Evolutionary conservation across 2,113 vertebrate genomes (phyloP).

Genomic region (Axis porcinus): DNA sequence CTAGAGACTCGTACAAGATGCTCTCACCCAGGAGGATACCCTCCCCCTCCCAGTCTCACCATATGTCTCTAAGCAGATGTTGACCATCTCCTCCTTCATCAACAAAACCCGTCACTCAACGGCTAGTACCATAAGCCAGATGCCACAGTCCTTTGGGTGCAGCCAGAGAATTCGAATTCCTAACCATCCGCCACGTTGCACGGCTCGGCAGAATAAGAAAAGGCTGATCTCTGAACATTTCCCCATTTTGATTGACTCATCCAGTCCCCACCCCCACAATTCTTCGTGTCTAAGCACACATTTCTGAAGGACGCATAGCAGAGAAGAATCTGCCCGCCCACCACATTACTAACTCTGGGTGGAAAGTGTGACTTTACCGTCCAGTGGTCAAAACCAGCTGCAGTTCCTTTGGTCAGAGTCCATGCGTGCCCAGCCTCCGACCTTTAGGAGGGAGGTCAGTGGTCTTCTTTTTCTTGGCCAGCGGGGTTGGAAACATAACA

Average conservation of each 20-base stretch:
- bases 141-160: background rate
- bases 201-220: background rate
- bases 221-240: background rate
- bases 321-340: background rate
- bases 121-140: no score
- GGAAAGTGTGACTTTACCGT: background rate
- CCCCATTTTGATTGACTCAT: background rate
- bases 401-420: rapidly evolving
- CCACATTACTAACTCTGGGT: no score
- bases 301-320: background rate
- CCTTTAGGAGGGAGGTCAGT: background rate
- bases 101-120: background rate
- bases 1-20: rapidly evolving
- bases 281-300: background rate
- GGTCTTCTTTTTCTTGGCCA: background rate
- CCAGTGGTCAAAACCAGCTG: background rate
- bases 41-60: rapidly evolving
- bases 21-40: rapidly evolving
- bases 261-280: background rate
- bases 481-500: background rate
- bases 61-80: background rate
- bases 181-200: rapidly evolving
- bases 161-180: background rate
- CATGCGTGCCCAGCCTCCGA: background rate
- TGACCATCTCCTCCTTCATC: background rate